Evolutionary conservation across 2,888 invertebrate genomes (phyloP), one percentile per base, ranked within the genome.

Genomic region (Athalia cordata): DNA sequence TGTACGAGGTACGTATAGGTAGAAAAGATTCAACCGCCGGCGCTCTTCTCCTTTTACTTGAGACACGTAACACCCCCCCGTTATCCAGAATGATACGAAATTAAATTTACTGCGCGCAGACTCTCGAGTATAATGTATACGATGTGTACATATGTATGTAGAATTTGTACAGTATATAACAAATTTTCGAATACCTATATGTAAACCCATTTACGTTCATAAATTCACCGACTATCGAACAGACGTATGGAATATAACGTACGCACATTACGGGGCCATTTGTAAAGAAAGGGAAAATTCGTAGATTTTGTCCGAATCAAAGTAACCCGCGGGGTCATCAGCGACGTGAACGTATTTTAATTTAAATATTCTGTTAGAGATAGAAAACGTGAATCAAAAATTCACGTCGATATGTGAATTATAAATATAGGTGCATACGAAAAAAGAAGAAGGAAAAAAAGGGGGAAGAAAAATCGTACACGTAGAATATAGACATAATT

Each of bases 21-120:
- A 29, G 29, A 29, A 29, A 29, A 29, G 29, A 29, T 29, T 29
- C 29, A 29, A 29, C 29, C 29, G 29, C 29, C 29, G 29, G 2
- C 29, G 29, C 29, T 45, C 45, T 45, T n/a, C n/a, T 57, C 68
- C 29, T 29, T 29, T 29, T 55, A 55, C 8, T 11, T 55, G 3
- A 55, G n/a, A 55, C n/a, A 55, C 55, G 55, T 55, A 55, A 55
- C 55, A 55, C 55, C 29, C 29, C n/a, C 57, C 72, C 59, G 45
- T 59, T 59, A 72, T 57, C 59, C 72, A 7, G 9, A 59, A 43
- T 59, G 72, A 50, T 9, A 52, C 68, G 29, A 68, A 68, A 52
- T 68, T 52, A 49, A 55, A 68, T 68, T 68, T 68, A 68, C 52
- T 29, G 29, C 8, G 13, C 29, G 29, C 11, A n/a, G 29, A 55